Conservation (phyloP, 2,113 vertebrate species). For the Orientallactaga bullata region DNA sequence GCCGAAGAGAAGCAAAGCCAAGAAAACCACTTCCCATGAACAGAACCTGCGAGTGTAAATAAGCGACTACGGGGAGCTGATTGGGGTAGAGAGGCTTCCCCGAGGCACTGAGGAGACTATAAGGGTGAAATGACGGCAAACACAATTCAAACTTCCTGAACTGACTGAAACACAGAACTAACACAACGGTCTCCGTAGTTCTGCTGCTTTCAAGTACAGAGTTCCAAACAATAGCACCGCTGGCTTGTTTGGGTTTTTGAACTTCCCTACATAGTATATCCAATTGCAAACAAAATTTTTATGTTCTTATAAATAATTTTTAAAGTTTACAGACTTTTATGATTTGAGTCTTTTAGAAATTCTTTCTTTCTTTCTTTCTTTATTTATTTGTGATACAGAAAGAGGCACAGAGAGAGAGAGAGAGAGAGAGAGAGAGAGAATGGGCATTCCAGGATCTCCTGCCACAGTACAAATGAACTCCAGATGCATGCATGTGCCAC, state of each 20-base stretch:
- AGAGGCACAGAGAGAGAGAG: too few species aligned
- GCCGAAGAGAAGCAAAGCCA: neutral
- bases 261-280: neutral
- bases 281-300: neutral
- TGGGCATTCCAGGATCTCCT: too few species aligned
- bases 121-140: neutral
- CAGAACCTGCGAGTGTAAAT: neutral
- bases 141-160: neutral
- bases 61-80: neutral
- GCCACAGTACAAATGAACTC: too few species aligned
- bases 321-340: neutral
- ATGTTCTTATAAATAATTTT: neutral
- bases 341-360: neutral
- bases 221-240: neutral
- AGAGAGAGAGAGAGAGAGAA: too few species aligned
- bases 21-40: neutral
- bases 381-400: too few species aligned
- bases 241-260: neutral
- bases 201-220: neutral
- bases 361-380: too few species aligned
- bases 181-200: neutral
- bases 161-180: neutral
- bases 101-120: neutral
- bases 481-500: too few species aligned
- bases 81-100: neutral